A percentile compares a stretch with the other conserved stretches of the same genome.
These are phyloP conservation scores for Ectropis crepuscularia DNA, from an alignment of 2,888 invertebrate genomes.

Conservation along the genomic window DNA sequence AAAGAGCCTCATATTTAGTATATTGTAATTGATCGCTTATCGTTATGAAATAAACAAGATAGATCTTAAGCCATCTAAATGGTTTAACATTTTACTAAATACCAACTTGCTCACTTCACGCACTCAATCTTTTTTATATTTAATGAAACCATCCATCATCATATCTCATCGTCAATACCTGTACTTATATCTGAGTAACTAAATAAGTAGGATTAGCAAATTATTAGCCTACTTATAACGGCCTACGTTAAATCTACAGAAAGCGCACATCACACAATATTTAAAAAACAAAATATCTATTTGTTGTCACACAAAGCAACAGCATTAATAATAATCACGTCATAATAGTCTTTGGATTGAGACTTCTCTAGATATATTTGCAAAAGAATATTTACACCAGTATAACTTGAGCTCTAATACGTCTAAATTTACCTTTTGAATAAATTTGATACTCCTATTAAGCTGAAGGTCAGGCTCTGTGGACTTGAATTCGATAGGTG, in stretches of 20 bases:
- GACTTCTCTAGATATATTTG: background rate
- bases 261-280: conserved; percentile 15
- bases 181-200: conserved; percentile 18
- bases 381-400: conserved; percentile 26
- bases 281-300: conserved; percentile 1
- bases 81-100: conserved; percentile 29
- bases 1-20: conserved; percentile 22
- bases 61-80: conserved; percentile 21
- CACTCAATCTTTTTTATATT: conserved; percentile 10
- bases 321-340: conserved; percentile 19
- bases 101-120: conserved; percentile 14
- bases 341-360: conserved; percentile 9
- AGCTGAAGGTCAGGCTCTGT: conserved; percentile 47
- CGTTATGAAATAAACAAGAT: conserved; percentile 19
- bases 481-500: conserved; percentile 50
- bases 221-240: conserved; percentile 27
- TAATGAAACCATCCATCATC: conserved; percentile 10
- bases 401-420: conserved; percentile 37
- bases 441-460: conserved; percentile 30
- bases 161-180: conserved; percentile 20
- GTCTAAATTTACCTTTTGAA: conserved; percentile 24
- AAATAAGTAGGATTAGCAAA: conserved; percentile 26
- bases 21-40: conserved; percentile 15
- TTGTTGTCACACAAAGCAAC: conserved; percentile 12
- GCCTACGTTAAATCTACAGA: conserved; percentile 19